Conservation (phyloP, 2,888 invertebrate genomes). For the Cataglyphis rosenhaueri region DNA sequence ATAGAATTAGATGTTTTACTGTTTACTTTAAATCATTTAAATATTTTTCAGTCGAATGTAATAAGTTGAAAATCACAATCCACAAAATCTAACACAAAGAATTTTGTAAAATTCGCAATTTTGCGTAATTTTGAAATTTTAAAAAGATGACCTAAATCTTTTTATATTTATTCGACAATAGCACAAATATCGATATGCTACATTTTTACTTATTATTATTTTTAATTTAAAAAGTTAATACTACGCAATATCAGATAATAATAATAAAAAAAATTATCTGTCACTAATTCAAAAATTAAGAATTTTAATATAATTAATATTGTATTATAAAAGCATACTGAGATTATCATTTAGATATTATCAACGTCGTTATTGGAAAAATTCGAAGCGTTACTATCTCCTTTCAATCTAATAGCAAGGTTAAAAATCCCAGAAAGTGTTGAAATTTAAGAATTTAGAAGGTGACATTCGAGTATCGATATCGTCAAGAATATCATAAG, state of each 20-base stretch:
- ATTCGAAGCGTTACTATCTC: not conserved
- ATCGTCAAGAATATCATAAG: not conserved
- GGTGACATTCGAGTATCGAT: not conserved
- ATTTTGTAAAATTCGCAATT: not conserved
- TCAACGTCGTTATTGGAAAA: not conserved
- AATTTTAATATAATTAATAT: conserved; percentile 9
- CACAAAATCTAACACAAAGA: not conserved
- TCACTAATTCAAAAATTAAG: not conserved
- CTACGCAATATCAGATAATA: not conserved
- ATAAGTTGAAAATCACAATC: not conserved
- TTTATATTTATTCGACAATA: not conserved
- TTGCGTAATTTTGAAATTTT: not conserved
- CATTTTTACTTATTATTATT: not conserved
- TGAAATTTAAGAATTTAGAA: not conserved
- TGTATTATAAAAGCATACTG: not conserved
- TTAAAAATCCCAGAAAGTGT: not conserved
- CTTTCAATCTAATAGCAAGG: not conserved
- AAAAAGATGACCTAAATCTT: not conserved
- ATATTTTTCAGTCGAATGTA: not conserved
- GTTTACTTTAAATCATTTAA: not conserved
- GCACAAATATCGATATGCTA: not conserved
- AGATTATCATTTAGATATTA: conserved; percentile 3
- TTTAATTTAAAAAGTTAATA: not conserved
- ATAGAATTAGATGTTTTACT: not conserved
- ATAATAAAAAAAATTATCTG: not conserved